phyloP scores from a whole-genome alignment of 2,113 vertebrate species.

The Isurus oxyrinchus region DNA sequence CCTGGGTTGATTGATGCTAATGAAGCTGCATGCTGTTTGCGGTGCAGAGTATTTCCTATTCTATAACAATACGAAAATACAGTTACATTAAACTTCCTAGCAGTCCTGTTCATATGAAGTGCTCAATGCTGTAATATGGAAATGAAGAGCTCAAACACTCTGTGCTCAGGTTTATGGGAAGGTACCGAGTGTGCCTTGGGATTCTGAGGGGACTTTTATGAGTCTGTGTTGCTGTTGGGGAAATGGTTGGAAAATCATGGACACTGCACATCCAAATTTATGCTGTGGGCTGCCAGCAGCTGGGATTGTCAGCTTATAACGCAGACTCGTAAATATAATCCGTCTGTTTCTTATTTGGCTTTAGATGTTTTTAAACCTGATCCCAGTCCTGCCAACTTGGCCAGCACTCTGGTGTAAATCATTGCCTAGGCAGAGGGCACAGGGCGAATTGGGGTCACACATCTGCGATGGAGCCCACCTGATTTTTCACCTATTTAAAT shows the following conservation, averaged over 20 bases:
- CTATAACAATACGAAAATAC: neutral
- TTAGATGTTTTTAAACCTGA: constrained; percentile 19
- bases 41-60: neutral
- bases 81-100: neutral
- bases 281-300: neutral
- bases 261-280: neutral
- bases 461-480: neutral
- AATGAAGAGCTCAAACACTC: neutral
- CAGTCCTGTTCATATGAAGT: neutral
- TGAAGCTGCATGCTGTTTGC: neutral
- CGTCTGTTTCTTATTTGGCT: neutral
- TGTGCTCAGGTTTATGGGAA: neutral
- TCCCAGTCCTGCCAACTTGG: neutral
- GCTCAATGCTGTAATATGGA: neutral
- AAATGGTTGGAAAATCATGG: neutral
- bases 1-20: neutral
- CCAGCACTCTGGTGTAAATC: neutral
- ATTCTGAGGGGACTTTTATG: neutral
- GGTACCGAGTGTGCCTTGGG: neutral
- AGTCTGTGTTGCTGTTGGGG: neutral
- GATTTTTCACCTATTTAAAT: neutral
- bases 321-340: constrained; percentile 4
- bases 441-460: neutral
- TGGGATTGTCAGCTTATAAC: neutral
- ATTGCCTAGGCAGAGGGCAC: neutral